Evolutionary conservation across 2,113 vertebrate genomes (phyloP).

Genomic region (Lampris incognitus): DNA sequence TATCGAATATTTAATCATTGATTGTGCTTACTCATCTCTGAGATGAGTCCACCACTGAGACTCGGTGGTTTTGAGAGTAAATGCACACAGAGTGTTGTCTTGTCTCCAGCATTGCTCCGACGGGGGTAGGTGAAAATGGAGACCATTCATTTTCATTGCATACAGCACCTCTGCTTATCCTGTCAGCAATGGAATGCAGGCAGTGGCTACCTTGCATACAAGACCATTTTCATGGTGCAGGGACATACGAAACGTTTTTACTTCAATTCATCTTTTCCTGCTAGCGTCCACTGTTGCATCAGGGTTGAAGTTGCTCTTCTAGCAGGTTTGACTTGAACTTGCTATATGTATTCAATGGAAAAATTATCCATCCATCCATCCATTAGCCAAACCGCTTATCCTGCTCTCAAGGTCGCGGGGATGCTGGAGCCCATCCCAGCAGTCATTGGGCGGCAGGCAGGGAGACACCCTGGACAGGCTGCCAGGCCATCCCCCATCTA

Average conservation of each 20-base stretch:
- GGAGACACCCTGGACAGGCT: too few species aligned
- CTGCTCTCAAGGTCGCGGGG: too few species aligned
- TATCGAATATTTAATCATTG: neutral
- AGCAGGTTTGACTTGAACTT: constrained; percentile 6
- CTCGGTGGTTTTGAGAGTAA: neutral
- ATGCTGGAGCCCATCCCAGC: too few species aligned
- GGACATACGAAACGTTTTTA: too few species aligned
- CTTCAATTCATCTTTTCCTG: constrained; percentile 1
- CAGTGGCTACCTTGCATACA: too few species aligned
- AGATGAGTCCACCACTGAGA: too few species aligned
- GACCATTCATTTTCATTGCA: constrained; percentile 7
- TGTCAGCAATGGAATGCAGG: constrained; percentile 23
- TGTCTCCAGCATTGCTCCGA: neutral
- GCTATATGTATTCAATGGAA: constrained; percentile 11
- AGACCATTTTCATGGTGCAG: too few species aligned
- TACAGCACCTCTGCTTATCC: constrained; percentile 32
- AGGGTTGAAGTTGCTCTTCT: constrained; percentile 3
- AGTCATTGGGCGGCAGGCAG: too few species aligned
- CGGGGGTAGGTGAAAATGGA: neutral
- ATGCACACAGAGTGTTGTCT: neutral
- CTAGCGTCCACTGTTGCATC: neutral
- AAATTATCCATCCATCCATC: constrained; percentile 16
- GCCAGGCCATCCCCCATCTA: too few species aligned
- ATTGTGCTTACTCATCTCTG: neutral
- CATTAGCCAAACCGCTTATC: too few species aligned